phyloP scores from a whole-genome alignment of 1,140 invertebrate species.

The Brachionus rubens region DNA sequence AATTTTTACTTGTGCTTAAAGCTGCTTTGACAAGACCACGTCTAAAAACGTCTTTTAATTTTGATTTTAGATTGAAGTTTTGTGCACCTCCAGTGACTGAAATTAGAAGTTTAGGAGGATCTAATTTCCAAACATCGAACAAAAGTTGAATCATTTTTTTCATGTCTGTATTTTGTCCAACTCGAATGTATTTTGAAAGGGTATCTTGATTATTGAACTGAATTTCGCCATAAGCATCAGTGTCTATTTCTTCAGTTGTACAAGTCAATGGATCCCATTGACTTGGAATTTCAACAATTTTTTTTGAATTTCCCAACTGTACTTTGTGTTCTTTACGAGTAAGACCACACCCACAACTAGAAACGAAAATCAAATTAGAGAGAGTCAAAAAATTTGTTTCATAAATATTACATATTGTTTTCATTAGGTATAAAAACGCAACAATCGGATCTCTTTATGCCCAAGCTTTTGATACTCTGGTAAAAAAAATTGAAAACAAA shows the following conservation, averaged over 20 bases:
- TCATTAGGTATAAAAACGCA: neutral
- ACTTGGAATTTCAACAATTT: neutral
- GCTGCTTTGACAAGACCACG: slow-evolving; percentile 60
- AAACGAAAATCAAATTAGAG: neutral
- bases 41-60: slow-evolving; percentile 58
- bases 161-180: slow-evolving; percentile 55
- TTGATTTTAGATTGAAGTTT: slow-evolving; percentile 58
- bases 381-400: neutral
- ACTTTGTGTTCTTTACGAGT: neutral
- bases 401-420: neutral
- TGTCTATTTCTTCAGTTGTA: slow-evolving; percentile 1
- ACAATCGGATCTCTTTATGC: neutral
- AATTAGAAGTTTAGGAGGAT: slow-evolving; percentile 60
- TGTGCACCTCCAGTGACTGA: slow-evolving; percentile 62
- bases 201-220: slow-evolving; percentile 25
- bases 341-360: slow-evolving; percentile 13
- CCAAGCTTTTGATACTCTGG: neutral
- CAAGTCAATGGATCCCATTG: slow-evolving; percentile 3
- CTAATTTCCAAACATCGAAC: slow-evolving; percentile 56
- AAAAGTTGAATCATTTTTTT: slow-evolving; percentile 54
- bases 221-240: slow-evolving; percentile 34
- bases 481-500: neutral
- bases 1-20: slow-evolving; percentile 53
- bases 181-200: slow-evolving; percentile 55
- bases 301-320: neutral